Base-by-base conservation (phyloP, 2,113 vertebrate species). In the Anguilla japonica region DNA sequence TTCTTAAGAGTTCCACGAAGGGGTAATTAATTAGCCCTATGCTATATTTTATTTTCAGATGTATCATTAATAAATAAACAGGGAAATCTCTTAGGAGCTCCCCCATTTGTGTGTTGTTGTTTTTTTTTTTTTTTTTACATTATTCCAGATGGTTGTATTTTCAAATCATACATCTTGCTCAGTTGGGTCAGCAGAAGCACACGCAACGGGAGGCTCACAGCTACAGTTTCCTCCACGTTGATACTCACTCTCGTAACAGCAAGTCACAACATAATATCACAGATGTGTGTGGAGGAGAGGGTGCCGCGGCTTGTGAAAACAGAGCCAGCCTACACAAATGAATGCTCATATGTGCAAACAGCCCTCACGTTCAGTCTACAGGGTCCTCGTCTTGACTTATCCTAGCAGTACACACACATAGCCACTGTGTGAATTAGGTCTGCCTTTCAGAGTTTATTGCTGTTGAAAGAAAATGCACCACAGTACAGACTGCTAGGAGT, bases 21-120 rank as follows among this genome's bases (percentile, higher is more conserved):
- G 16, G 22, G 8, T 18, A 71, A 39, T 57, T 22, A 34, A 83
- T 63, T n/a, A 67, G 39, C 41, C 46, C 41, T n/a, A 26, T n/a
- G 3, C 56, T 34, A 60, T 18, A 63, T 56, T 41, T 13, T 56
- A 29, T 41, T 80, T 80, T 81, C 53, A 18, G 40, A 71, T 0
- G 41, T 84, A n/a, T 41, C 81, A 43, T n/a, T 13, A 53, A 5
- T n/a, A 82, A 50, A 82, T 50, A 82, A 50, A 82, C 81, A 82
- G 41, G 41, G 8, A 46, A 26, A 26, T 41, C 80, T 14, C 39
- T 40, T 9, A 26, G 26, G 41, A 43, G 41, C 46, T 82, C 13
- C 22, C 81, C 26, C 46, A 53, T 82, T 82, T 53, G 50, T 13
- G 50, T 9, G 50, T 46, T 3, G 43, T 46, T 46, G 3, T 46